Evolutionary conservation across 1,140 invertebrate species (phyloP).

Genomic region (Trichoplusia ni): DNA sequence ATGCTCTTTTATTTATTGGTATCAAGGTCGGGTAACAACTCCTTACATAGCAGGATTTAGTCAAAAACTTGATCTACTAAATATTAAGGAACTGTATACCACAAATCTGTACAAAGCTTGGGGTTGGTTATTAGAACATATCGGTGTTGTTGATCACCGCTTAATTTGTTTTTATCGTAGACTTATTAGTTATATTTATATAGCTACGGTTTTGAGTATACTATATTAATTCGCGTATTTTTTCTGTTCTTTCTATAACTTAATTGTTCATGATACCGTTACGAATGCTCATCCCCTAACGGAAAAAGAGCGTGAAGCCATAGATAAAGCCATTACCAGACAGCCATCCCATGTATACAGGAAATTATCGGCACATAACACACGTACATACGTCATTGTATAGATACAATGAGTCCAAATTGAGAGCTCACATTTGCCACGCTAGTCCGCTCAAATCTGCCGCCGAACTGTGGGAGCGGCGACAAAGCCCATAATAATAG

Average conservation of each 20-base stretch:
- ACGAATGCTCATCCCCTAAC: background rate
- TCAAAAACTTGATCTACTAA: too few species aligned
- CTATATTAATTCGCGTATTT: too few species aligned
- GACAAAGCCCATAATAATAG: conserved; percentile 49
- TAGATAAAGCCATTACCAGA: conserved; percentile 23
- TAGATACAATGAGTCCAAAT: conserved; percentile 62
- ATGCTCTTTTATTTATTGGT: background rate
- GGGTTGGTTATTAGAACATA: too few species aligned
- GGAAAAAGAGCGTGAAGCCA: conserved; percentile 23
- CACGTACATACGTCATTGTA: conserved; percentile 15
- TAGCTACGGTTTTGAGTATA: too few species aligned
- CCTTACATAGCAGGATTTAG: background rate
- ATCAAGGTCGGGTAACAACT: background rate
- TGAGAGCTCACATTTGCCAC: conserved; percentile 64
- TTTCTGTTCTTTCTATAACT: too few species aligned
- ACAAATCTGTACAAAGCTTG: too few species aligned
- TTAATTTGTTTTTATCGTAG: too few species aligned
- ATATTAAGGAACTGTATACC: too few species aligned
- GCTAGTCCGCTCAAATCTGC: conserved; percentile 43
- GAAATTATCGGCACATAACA: conserved; percentile 22
- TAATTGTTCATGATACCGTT: too few species aligned
- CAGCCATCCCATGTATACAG: conserved; percentile 11
- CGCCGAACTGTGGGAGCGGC: conserved; percentile 33
- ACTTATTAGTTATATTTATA: too few species aligned
- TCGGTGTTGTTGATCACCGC: too few species aligned